These are phyloP conservation scores for Chrysolina americana DNA, from an alignment of 2,888 invertebrate genomes.

Conservation along the genomic window DNA sequence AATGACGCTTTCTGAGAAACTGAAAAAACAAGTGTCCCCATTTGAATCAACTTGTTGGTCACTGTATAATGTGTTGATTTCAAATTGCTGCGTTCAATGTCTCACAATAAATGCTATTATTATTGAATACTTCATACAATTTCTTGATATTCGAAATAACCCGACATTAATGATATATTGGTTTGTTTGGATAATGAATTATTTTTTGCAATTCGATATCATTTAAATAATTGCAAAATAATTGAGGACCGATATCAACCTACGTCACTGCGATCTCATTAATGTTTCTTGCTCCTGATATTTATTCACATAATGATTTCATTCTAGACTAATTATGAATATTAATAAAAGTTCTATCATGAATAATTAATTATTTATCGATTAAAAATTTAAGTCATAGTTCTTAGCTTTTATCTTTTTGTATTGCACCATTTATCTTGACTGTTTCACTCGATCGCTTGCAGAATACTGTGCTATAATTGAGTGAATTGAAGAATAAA, in stretches of 20 bases:
- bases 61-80: too few relatives aligned
- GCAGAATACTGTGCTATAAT: neutral
- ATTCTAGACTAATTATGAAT: constrained; percentile 11
- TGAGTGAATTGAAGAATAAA: too few relatives aligned
- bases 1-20: too few relatives aligned
- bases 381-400: neutral
- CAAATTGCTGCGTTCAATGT: too few relatives aligned
- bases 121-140: neutral
- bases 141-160: neutral
- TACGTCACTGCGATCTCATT: constrained; percentile 42
- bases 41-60: too few relatives aligned
- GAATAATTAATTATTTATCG: neutral
- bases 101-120: too few relatives aligned
- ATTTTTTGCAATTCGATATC: constrained; percentile 16
- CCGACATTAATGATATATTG: constrained; percentile 1
- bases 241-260: constrained; percentile 43
- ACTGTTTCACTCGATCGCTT: neutral
- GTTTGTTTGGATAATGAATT: neutral
- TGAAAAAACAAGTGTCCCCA: too few relatives aligned
- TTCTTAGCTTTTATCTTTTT: neutral
- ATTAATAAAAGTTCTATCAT: neutral
- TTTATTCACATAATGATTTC: constrained; percentile 20
- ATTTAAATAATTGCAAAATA: constrained; percentile 35
- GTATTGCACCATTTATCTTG: neutral
- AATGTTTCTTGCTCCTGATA: constrained; percentile 20